Base-by-base conservation (phyloP, 1,140 invertebrate species). In the Palaemon carinicauda region DNA sequence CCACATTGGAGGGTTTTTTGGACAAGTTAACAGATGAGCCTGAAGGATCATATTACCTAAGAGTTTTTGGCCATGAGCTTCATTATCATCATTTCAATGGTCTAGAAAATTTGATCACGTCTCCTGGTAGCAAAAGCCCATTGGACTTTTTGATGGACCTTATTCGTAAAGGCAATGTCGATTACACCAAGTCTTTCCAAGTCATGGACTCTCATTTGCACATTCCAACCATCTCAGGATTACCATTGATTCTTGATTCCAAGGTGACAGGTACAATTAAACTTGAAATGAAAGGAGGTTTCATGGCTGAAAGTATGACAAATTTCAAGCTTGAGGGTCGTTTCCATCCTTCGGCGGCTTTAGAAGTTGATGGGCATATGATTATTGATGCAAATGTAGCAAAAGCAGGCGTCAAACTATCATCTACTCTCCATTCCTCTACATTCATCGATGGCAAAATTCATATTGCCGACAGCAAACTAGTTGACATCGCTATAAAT, bases 141-240 rank as follows among this genome's bases (percentile, higher is more conserved):
- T 15, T 89, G 19, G 83, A 86, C 19, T 21, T 89, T 29, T 51
- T 89, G 53, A 83, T 80, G 78, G 65, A 86, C 19, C 79, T 89
- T 31, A 69, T 56, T 12, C 74, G 65, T 33, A 27, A 50, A 21
- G 88, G 85, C 24, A 87, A 90, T 60, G 88, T 92, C 27, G 91
- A 92, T 41, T 89, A 91, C 73, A 91, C 90, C 12, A 91, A 91
- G 83, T 91, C 90, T 89, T 89, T 95, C 15, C 92, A 96, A 3
- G 96, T 97, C 91, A 89, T 97, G 24, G 96, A 98, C 87, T 93
- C 94, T 7, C 94, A 96, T 89, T 90, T 96, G 0, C 92, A 94
- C 3, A 95, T 97, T 90, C 96, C 97, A 19, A 97, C 96, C 0
- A 94, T 94, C 52, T 91, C 94, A 74, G 97, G 97, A 91, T 92